phyloP scores from a whole-genome alignment of 2,888 invertebrate species.

The Zygaena filipendulae region DNA sequence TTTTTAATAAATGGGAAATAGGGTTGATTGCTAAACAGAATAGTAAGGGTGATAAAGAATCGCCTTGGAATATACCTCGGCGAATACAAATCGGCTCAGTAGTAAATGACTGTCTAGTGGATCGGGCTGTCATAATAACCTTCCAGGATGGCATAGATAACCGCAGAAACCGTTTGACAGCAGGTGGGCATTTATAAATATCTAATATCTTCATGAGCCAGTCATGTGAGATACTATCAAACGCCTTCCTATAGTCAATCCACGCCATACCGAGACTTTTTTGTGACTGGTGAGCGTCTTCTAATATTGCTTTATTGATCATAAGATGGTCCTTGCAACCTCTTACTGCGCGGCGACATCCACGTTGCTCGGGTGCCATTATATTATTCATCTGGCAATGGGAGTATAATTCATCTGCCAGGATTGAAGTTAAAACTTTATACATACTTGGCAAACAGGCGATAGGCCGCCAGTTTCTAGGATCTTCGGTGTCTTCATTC shows the following conservation, averaged over 20 bases:
- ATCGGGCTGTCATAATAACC: slow-evolving; percentile 9
- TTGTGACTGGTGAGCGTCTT: slow-evolving; percentile 10
- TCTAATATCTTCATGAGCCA: slow-evolving; percentile 4
- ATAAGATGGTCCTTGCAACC: too few species aligned
- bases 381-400: slow-evolving; percentile 5
- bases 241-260: slow-evolving; percentile 10
- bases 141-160: slow-evolving; percentile 7
- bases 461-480: slow-evolving; percentile 9
- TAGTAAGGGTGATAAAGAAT: slow-evolving; percentile 10
- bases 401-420: slow-evolving; percentile 5
- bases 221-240: slow-evolving; percentile 8
- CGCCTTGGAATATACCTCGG: slow-evolving; percentile 11
- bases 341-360: slow-evolving; percentile 8
- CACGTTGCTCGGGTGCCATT: slow-evolving; percentile 9
- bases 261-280: slow-evolving; percentile 11
- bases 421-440: slow-evolving; percentile 6
- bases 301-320: slow-evolving; percentile 12
- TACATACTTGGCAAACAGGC: slow-evolving; percentile 12
- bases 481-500: slow-evolving; percentile 1
- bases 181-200: slow-evolving; percentile 5
- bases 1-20: slow-evolving; percentile 11
- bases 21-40: slow-evolving; percentile 15
- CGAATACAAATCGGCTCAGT: slow-evolving; percentile 9
- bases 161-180: slow-evolving; percentile 1
- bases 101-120: neutral